Conservation (phyloP, 2,113 vertebrate species). For the Melanerpes aurifrons region DNA sequence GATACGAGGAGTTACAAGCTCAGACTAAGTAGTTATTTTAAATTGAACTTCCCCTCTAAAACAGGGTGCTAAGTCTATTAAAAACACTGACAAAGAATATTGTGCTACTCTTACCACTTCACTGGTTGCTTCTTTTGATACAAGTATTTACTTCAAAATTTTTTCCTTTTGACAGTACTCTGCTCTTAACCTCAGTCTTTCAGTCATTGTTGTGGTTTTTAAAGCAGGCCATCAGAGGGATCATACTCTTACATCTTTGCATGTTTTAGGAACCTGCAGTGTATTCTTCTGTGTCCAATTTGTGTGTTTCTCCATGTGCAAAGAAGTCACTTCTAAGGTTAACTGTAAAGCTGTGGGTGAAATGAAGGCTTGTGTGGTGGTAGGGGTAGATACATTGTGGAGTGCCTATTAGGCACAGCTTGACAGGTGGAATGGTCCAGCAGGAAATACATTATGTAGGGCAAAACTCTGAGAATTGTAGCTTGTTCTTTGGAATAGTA, state of each 20-base stretch:
- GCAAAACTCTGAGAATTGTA: not conserved
- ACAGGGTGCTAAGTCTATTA: not conserved
- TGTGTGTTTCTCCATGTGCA: not conserved
- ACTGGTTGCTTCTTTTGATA: not conserved
- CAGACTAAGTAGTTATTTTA: not conserved
- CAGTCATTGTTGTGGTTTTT: not conserved
- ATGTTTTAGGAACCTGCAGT: not conserved
- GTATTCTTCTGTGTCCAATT: not conserved
- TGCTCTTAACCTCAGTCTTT: not conserved
- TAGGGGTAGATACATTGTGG: not conserved
- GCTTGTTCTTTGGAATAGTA: not conserved
- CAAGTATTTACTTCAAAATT: not conserved
- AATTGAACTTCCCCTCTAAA: not conserved
- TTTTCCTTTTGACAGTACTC: not conserved
- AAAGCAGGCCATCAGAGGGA: not conserved
- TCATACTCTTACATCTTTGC: not conserved
- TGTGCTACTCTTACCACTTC: not conserved
- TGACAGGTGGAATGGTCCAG: not conserved
- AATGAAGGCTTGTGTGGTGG: not conserved
- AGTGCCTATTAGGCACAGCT: not conserved
- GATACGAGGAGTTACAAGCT: not conserved
- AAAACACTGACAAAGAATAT: not conserved
- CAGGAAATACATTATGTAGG: not conserved
- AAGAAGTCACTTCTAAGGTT: not conserved
- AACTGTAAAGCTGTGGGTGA: not conserved